Conservation (phyloP, 2,888 invertebrate genomes). For the Aromia moschata region DNA sequence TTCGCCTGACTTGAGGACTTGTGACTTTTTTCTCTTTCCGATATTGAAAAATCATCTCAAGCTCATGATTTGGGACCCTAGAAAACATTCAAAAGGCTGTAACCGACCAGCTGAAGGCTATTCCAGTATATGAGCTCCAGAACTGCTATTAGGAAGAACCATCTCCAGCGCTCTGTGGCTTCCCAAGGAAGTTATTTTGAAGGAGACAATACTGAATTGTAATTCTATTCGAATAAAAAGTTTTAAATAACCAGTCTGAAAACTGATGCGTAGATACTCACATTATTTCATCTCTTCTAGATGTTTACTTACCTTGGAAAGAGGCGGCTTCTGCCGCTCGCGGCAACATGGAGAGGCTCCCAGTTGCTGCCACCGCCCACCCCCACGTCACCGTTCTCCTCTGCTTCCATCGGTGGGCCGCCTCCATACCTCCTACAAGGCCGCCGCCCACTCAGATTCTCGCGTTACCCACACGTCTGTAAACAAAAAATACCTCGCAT, state of each 20-base stretch:
- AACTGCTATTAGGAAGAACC: too few relatives aligned
- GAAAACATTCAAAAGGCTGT: too few relatives aligned
- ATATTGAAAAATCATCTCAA: too few relatives aligned
- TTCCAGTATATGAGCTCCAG: too few relatives aligned
- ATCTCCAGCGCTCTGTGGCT: too few relatives aligned
- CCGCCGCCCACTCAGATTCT: neutral
- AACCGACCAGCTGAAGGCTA: too few relatives aligned
- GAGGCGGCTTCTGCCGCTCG: conserved; percentile 38
- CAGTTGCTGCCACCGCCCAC: conserved; percentile 37
- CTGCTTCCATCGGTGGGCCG: conserved; percentile 21
- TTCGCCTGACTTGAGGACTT: too few relatives aligned
- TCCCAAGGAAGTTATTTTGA: too few relatives aligned
- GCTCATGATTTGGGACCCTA: too few relatives aligned
- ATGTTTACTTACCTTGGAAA: conserved; percentile 37
- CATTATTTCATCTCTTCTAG: neutral
- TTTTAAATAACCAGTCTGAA: neutral
- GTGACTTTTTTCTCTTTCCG: too few relatives aligned
- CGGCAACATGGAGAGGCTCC: conserved; percentile 40
- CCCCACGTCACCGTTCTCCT: conserved; percentile 25
- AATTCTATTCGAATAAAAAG: too few relatives aligned
- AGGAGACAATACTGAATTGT: too few relatives aligned
- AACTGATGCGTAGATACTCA: neutral
- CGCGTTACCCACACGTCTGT: neutral
- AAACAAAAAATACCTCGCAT: neutral
- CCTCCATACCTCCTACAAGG: conserved; percentile 29